Conservation (phyloP, 2,113 vertebrate genomes). For the Phrynosoma platyrhinos region DNA sequence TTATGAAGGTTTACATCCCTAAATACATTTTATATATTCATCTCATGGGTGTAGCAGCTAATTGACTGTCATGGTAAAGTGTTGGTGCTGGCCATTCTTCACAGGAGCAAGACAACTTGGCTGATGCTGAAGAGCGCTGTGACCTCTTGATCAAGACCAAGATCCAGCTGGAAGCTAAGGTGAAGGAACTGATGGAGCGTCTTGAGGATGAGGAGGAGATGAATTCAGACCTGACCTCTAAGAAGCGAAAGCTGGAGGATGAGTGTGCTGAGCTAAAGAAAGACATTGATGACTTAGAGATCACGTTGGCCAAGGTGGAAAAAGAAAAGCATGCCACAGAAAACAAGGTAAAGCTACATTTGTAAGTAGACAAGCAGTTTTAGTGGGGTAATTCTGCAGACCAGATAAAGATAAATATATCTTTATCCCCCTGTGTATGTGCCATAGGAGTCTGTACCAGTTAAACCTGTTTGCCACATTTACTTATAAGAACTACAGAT, state of each 20-base stretch:
- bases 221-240: conserved; percentile 84
- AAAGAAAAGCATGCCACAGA: conserved; percentile 96
- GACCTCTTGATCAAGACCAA: conserved; percentile 94
- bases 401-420: not conserved
- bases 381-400: not conserved
- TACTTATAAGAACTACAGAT: not conserved
- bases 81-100: not conserved
- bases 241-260: conserved; percentile 92
- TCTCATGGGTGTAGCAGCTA: not conserved
- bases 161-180: conserved; percentile 91
- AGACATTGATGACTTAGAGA: conserved; percentile 93
- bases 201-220: conserved; percentile 94
- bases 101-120: conserved; percentile 94
- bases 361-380: not conserved
- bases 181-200: conserved; percentile 88
- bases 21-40: not conserved
- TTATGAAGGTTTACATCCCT: not conserved
- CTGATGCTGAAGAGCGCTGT: conserved; percentile 92
- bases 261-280: conserved; percentile 93
- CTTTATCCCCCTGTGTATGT: not conserved
- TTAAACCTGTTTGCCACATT: not conserved
- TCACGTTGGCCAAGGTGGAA: conserved; percentile 93
- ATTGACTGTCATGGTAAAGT: not conserved
- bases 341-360: conserved; percentile 84
- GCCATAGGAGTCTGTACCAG: not conserved